Base-by-base conservation (phyloP, 2,113 vertebrate species). In the Pituophis catenifer region DNA sequence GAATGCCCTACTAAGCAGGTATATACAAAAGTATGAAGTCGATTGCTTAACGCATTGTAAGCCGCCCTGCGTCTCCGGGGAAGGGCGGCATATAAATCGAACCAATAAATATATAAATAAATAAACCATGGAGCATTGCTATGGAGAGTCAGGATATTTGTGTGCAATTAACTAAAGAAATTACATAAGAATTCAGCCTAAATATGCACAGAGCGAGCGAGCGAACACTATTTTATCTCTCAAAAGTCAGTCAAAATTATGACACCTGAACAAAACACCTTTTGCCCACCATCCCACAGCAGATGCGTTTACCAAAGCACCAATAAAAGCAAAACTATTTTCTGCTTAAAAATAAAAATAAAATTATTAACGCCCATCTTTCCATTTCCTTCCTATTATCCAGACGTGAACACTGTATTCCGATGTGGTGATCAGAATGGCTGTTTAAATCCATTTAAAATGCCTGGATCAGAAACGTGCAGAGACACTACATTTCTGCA, bases 141-240 rank as follows among this genome's bases (percentile, higher is more conserved):
- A 2, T 8, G 52, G 26, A 12, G 10, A 65, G 88, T 70, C 52
- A 92, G 93, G 52, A 93, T 90, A 8, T 29, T n/a, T 6, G 19
- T 92, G 52, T 52, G 81, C 29, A 55, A 1, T 55, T 88, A 95
- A 70, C 48, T 90, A 57, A 95, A 94, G 58, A 90, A 87, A 44
- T 94, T 95, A 94, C 48, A 7, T 93, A 96, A 96, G 91, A 92
- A 90, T n/a, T 89, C 90, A n/a, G 90, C 53, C 90, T 95, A 58
- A 92, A 65, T 59, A 81, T 58, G 7, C 59, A 89, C 87, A 90
- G 44, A 90, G 44, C 0, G 93, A 91, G 93, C 15, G 86, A 81
- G 7, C 89, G 54, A 81, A 5, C 62, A 12, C 11, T 1, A 53
- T 93, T 53, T 93, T 90, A 15, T 23, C 52, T 92, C 24, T 91